Evolutionary conservation across 2,888 invertebrate species (phyloP).

Genomic region (Polyommatus icarus): DNA sequence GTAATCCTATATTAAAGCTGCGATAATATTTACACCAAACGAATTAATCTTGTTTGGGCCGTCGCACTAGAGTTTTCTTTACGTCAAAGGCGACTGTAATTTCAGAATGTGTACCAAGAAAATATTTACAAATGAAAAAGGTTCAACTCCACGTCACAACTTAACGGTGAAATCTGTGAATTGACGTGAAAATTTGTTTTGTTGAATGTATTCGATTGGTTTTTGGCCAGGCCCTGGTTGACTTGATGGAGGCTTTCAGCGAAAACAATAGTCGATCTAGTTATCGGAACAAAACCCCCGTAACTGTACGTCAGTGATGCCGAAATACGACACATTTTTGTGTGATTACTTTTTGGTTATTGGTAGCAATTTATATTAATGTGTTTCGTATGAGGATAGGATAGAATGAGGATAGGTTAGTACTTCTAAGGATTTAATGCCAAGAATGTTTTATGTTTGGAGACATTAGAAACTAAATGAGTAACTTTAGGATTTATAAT

Average conservation of each 20-base stretch:
- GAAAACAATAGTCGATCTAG: slow-evolving; percentile 12
- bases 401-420: no score
- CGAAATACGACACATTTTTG: neutral
- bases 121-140: slow-evolving; percentile 18
- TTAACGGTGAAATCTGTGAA: neutral
- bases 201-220: neutral
- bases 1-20: neutral
- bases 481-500: no score
- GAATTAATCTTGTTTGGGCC: slow-evolving; percentile 5
- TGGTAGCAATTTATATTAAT: neutral
- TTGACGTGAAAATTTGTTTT: slow-evolving; percentile 30
- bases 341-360: neutral
- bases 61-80: slow-evolving; percentile 19
- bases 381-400: no score
- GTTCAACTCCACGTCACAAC: slow-evolving; percentile 27
- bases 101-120: slow-evolving; percentile 24
- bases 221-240: neutral
- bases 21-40: neutral
- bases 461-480: no score
- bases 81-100: slow-evolving; percentile 22
- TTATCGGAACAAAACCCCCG: neutral
- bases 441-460: no score
- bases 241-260: slow-evolving; percentile 10
- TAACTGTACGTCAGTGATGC: neutral
- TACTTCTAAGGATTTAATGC: no score